These are phyloP conservation scores for Rhimphoctona megacephalus DNA, from an alignment of 2,888 invertebrate genomes.

Conservation along the genomic window DNA sequence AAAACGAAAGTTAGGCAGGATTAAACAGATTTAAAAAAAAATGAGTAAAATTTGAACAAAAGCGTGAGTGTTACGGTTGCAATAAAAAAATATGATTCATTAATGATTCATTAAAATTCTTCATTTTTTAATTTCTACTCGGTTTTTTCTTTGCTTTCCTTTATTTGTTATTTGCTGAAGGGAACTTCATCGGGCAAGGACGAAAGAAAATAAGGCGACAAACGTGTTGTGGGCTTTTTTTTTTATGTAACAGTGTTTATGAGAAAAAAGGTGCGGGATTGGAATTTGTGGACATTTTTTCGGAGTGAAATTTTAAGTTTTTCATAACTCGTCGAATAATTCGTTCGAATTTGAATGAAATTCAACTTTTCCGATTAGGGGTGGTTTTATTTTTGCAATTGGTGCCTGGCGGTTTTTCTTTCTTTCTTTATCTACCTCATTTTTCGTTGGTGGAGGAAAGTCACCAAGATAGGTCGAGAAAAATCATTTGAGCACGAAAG, in stretches of 20 bases:
- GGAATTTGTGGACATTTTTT: neutral
- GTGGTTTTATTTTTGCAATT: constrained; percentile 3
- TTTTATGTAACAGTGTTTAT: neutral
- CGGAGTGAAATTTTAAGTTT: neutral
- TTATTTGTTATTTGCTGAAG: neutral
- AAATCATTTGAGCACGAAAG: neutral
- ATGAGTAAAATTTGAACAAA: neutral
- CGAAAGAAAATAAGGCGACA: neutral
- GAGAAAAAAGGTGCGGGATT: neutral
- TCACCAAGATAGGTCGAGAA: neutral
- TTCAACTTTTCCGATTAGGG: neutral
- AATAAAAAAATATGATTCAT: neutral
- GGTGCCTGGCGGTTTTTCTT: neutral
- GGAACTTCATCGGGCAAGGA: neutral
- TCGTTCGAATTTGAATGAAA: neutral
- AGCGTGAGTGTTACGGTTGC: neutral
- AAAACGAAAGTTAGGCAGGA: neutral
- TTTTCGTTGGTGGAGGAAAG: neutral
- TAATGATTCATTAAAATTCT: neutral
- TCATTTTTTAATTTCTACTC: constrained; percentile 3
- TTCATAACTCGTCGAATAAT: neutral
- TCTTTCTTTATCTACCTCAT: neutral
- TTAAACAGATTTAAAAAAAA: neutral
- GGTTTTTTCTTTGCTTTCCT: constrained; percentile 18
- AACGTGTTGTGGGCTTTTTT: neutral